phyloP scores from a whole-genome alignment of 2,888 invertebrate species.

The Melolontha melolontha region DNA sequence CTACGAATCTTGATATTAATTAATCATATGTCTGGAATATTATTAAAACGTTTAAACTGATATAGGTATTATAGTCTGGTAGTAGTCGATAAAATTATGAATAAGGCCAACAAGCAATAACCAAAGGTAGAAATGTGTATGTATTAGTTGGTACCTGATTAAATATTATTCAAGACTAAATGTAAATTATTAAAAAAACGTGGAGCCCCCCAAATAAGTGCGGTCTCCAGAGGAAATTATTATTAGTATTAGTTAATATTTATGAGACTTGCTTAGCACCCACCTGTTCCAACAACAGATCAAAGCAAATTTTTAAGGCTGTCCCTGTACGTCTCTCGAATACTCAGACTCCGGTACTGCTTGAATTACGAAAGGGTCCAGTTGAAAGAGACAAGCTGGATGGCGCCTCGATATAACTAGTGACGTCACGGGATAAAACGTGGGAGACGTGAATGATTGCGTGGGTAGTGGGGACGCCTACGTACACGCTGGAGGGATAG shows the following conservation, averaged over 20 bases:
- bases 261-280: slow-evolving; percentile 15
- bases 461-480: slow-evolving; percentile 60
- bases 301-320: slow-evolving; percentile 40
- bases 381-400: slow-evolving; percentile 56
- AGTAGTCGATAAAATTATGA: too few relatives aligned
- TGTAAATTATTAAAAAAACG: too few relatives aligned
- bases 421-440: slow-evolving; percentile 73
- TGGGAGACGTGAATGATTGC: slow-evolving; percentile 62
- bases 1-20: too few relatives aligned
- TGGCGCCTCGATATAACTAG: slow-evolving; percentile 64
- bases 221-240: too few relatives aligned
- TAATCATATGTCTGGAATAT: too few relatives aligned
- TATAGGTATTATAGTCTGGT: too few relatives aligned
- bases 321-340: slow-evolving; percentile 54
- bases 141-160: too few relatives aligned
- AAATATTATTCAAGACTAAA: too few relatives aligned
- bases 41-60: too few relatives aligned
- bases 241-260: slow-evolving; percentile 8
- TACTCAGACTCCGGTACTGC: slow-evolving; percentile 7
- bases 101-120: too few relatives aligned
- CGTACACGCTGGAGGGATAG: slow-evolving; percentile 23
- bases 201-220: too few relatives aligned
- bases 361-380: slow-evolving; percentile 3
- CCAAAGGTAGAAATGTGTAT: too few relatives aligned
- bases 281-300: slow-evolving; percentile 40